Base-by-base conservation (phyloP, 2,797 vertebrate species). In the Xyrichtys novacula region DNA sequence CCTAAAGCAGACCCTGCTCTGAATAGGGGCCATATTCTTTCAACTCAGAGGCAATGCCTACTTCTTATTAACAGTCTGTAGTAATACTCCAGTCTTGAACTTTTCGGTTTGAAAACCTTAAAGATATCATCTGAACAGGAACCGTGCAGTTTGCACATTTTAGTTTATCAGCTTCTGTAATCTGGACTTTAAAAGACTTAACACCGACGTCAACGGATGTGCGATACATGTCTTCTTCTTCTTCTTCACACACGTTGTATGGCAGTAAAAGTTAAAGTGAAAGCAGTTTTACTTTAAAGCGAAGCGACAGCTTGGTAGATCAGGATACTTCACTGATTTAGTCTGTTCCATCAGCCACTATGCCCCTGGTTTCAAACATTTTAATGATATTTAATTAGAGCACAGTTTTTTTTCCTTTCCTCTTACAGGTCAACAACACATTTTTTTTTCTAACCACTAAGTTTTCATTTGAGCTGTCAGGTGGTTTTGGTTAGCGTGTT, bases 391-490 rank as follows among this genome's bases (percentile, higher is more conserved):
- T n/a, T n/a, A n/a, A n/a, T n/a, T n/a, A n/a, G n/a, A n/a, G n/a
- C n/a, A n/a, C n/a, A n/a, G n/a, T n/a, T n/a, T n/a, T n/a, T n/a
- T n/a, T n/a, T n/a, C n/a, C n/a, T n/a, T n/a, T n/a, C n/a, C n/a
- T 2, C 1, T 11, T 34, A 11, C 32, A 38, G 36, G 36, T 38
- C 14, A 38, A 17, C 36, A 38, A 15, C 36, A 34, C 32, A 34
- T 6, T 34, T 38, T 38, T 29, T 29, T 38, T 38, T 38, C 36
- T 15, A 15, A 15, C 14, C 4, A 23, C 6, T 5, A 31, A 40
- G 20, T 9, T 22, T 0, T 32, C 0, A 8, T 11, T 12, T 6
- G n/a, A 11, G 34, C 2, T 31, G 0, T 5, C 10, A 0, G 22
- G 20, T 29, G n/a, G 9, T 20, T 60, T 40, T 28, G 16, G 15